phyloP scores from a whole-genome alignment of 2,888 invertebrate genomes.

The Athetis lepigone region DNA sequence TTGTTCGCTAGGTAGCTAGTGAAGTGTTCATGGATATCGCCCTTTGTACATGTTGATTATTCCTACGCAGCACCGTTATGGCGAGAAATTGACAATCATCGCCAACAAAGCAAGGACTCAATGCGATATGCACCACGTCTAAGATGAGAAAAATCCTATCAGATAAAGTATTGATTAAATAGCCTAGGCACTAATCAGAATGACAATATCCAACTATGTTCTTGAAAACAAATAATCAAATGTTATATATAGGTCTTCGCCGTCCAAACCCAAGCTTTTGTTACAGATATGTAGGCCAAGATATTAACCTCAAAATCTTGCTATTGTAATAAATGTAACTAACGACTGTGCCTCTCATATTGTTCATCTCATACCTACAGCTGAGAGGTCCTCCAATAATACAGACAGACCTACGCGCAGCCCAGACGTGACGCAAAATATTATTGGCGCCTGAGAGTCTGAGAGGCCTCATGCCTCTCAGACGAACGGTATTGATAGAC shows the following conservation, averaged over 20 bases:
- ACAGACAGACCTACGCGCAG: conserved; percentile 3
- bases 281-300: conserved; percentile 2
- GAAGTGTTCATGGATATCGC: conserved; percentile 25
- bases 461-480: conserved; percentile 30
- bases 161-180: neutral
- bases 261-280: neutral
- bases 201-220: neutral
- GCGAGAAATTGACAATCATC: conserved; percentile 51
- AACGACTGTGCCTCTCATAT: conserved; percentile 3
- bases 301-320: neutral
- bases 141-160: neutral
- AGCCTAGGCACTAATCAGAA: neutral
- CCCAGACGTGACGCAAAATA: conserved; percentile 42
- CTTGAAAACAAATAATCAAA: neutral
- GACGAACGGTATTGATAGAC: conserved; percentile 42
- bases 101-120: conserved; percentile 17
- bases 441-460: conserved; percentile 38
- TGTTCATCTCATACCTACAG: conserved; percentile 20
- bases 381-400: conserved; percentile 20
- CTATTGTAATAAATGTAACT: conserved; percentile 23
- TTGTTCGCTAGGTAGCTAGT: conserved; percentile 2
- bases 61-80: conserved; percentile 17
- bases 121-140: neutral
- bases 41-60: conserved; percentile 47
- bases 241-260: neutral